Evolutionary conservation across 2,797 vertebrate genomes (phyloP).

Genomic region (Ispidina lecontei): DNA sequence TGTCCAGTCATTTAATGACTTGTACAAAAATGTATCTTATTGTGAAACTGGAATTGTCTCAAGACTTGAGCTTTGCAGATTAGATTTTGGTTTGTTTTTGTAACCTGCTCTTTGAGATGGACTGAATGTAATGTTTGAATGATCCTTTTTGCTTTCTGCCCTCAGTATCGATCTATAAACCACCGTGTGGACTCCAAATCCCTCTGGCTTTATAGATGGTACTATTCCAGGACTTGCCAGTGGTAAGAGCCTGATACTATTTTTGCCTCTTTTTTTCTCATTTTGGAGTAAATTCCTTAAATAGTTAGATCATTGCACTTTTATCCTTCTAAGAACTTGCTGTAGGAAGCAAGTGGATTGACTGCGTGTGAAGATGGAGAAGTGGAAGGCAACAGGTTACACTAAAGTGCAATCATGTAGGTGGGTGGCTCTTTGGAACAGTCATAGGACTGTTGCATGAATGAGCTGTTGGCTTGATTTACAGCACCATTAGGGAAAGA

Average conservation of each 20-base stretch:
- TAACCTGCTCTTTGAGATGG: neutral
- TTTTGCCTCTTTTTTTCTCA: neutral
- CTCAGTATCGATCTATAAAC: slow-evolving; percentile 94
- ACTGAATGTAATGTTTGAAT: neutral
- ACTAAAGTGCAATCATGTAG: neutral
- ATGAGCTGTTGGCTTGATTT: neutral
- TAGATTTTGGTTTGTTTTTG: neutral
- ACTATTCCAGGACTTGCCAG: slow-evolving; percentile 89
- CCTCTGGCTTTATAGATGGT: slow-evolving; percentile 87
- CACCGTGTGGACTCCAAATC: slow-evolving; percentile 89
- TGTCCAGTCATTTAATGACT: neutral
- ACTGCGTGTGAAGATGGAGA: neutral
- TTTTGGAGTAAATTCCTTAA: neutral
- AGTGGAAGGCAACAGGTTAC: neutral
- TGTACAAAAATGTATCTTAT: neutral
- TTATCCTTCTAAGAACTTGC: neutral
- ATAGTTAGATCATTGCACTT: neutral
- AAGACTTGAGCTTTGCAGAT: neutral
- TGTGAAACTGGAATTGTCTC: neutral
- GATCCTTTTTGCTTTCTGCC: neutral
- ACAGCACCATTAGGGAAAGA: neutral
- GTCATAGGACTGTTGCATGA: neutral
- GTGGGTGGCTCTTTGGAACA: neutral
- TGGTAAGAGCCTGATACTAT: slow-evolving; percentile 79
- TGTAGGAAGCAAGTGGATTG: neutral